A percentile compares a stretch with the other conserved stretches of the same genome.
Conservation (phyloP, 2,797 vertebrate species). For the Poeciliopsis infans region DNA sequence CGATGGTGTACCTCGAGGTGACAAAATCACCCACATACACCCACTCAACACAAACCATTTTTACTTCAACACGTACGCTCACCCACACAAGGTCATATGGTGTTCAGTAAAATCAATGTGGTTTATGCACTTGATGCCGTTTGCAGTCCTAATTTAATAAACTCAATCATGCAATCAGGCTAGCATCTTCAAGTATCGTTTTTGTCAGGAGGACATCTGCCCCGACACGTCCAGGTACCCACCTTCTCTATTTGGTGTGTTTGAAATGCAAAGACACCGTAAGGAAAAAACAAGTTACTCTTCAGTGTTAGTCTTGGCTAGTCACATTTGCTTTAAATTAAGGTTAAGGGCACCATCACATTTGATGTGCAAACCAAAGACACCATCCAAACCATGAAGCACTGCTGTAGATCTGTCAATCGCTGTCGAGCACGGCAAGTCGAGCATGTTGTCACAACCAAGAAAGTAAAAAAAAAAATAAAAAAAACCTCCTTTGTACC, state of each 20-base stretch:
- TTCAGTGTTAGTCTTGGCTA: neutral
- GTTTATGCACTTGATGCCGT: neutral
- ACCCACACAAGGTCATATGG: neutral
- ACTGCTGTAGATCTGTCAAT: neutral
- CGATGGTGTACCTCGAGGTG: neutral
- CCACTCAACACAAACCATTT: neutral
- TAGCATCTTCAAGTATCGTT: neutral
- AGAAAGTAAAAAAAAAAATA: neutral
- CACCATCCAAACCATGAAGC: neutral
- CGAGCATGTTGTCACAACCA: neutral
- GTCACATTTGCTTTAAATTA: neutral
- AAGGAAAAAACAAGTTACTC: neutral
- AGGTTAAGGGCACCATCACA: neutral
- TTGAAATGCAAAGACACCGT: neutral
- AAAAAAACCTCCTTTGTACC: neutral
- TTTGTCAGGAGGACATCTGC: neutral
- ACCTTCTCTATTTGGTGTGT: neutral
- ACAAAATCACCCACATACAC: neutral
- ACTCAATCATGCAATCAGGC: neutral
- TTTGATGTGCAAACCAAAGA: neutral
- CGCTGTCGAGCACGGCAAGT: neutral
- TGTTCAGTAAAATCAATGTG: neutral
- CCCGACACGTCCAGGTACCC: neutral
- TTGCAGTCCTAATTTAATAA: neutral
- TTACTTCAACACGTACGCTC: neutral